Conservation (phyloP, 2,888 invertebrate genomes). For the Branchipolynoe longqiensis region DNA sequence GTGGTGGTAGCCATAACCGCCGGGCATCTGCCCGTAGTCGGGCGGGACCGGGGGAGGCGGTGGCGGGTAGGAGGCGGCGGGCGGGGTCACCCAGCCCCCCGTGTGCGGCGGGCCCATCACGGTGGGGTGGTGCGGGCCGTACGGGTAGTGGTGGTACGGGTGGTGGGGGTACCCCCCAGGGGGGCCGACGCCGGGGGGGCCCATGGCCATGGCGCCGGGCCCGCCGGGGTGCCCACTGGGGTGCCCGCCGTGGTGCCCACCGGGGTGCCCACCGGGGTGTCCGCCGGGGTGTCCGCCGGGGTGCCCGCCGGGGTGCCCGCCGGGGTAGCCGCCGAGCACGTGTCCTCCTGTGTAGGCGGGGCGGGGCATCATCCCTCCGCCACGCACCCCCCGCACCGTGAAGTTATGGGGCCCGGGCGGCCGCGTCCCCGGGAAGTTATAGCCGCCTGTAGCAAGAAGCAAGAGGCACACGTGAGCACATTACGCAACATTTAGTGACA, state of each 20-base stretch:
- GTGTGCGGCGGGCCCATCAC: not conserved
- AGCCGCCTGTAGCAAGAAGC: constrained; percentile 36
- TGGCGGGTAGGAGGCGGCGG: constrained; percentile 9
- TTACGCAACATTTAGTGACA: no score
- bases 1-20: constrained; percentile 11
- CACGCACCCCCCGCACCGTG: not conserved
- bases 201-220: not conserved
- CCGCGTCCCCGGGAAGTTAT: constrained; percentile 48
- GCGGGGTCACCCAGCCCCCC: not conserved
- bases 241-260: not conserved
- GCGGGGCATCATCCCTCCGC: not conserved
- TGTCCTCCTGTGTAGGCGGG: not conserved
- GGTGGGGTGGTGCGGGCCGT: not conserved
- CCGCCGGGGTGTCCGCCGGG: not conserved
- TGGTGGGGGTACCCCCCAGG: constrained; percentile 1
- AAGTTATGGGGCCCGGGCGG: constrained; percentile 44
- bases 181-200: not conserved
- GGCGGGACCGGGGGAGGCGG: not conserved
- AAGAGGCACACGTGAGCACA: no score
- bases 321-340: constrained; percentile 13
- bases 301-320: not conserved
- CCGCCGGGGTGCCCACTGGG: not conserved
- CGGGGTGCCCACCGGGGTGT: not conserved
- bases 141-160: not conserved
- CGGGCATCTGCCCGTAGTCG: not conserved